A percentile compares a stretch with the other conserved stretches of the same genome.
These are phyloP conservation scores for Grantiella picta DNA, from an alignment of 2,113 vertebrate species.

Conservation along the genomic window DNA sequence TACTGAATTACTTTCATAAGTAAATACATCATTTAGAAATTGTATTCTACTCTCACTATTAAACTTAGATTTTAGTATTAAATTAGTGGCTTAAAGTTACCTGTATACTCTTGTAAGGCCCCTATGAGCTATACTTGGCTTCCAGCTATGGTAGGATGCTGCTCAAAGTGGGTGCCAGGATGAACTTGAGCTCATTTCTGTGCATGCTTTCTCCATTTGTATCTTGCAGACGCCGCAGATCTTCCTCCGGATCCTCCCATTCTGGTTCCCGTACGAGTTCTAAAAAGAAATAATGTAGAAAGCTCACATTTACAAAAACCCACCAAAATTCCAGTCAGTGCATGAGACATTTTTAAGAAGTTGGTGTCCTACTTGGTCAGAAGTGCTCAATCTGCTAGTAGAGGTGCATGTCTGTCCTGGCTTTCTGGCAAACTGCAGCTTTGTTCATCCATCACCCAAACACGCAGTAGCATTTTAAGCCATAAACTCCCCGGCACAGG, in stretches of 20 bases:
- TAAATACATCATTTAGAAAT: background rate
- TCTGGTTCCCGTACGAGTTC: slow-evolving; percentile 94
- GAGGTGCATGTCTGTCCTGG: slow-evolving; percentile 80
- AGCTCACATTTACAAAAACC: slow-evolving; percentile 55
- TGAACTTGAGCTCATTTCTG: slow-evolving; percentile 41
- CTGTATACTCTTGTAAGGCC: background rate
- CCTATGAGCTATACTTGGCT: slow-evolving; percentile 29
- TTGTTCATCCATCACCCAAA: slow-evolving; percentile 70
- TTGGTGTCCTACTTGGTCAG: slow-evolving; percentile 79
- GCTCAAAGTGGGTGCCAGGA: background rate
- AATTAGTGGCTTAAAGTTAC: background rate
- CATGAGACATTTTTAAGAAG: slow-evolving; percentile 79
- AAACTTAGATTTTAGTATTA: background rate
- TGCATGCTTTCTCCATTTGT: slow-evolving; percentile 73
- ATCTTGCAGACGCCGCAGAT: slow-evolving; percentile 87
- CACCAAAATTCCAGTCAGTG: slow-evolving; percentile 65
- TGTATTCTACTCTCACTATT: background rate
- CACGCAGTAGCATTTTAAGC: slow-evolving; percentile 79
- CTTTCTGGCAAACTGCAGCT: slow-evolving; percentile 74
- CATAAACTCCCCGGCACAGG: slow-evolving; percentile 66
- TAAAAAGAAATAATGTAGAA: slow-evolving; percentile 92
- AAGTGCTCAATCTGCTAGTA: slow-evolving; percentile 77
- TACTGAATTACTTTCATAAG: background rate
- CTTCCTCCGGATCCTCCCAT: slow-evolving; percentile 94
- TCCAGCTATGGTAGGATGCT: slow-evolving; percentile 46